Base-by-base conservation (phyloP, 30 jellyfish, hydroid and myxozoan species). In the Turritopsis dohrnii region DNA sequence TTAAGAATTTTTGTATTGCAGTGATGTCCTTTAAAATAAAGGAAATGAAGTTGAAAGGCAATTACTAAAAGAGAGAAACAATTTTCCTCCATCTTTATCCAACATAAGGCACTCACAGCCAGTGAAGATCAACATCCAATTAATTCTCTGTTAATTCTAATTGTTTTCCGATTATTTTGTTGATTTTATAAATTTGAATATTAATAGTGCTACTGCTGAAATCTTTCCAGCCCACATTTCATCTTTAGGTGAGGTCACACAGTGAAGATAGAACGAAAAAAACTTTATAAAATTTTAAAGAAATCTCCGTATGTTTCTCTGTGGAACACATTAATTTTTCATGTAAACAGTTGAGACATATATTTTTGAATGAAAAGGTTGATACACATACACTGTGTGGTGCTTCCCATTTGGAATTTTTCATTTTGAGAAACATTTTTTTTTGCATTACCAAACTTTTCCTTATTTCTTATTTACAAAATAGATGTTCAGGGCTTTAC, bases 391-490 rank as follows among this genome's bases (percentile, higher is more conserved):
- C n/a, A n/a, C n/a, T n/a, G n/a, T n/a, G n/a, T n/a, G n/a, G n/a
- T n/a, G n/a, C n/a, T n/a, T n/a, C n/a, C n/a, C n/a, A n/a, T n/a
- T n/a, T n/a, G n/a, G n/a, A 25, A 41, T 41, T 13, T 41, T 41
- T 41, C 60, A 41, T 13, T 3, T 41, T 41, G 13, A 41, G 13
- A 41, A 4, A n/a, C 7, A 3, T 3, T 66, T 66, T 66, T 17
- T n/a, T 17, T 66, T 22, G 27, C 4, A n/a, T 17, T 66, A 3
- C 17, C 29, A n/a, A n/a, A n/a, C 29, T 26, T 66, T 66, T 66
- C 76, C 29, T 66, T n/a, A 54, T 54, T 66, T 66, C 76, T 66
- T 17, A 17, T 66, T 66, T 66, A n/a, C 29, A 66, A 66, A 54
- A 3, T 66, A 66, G 27, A n/a, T 66, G 17, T n/a, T n/a, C n/a